phyloP scores from a whole-genome alignment of 53 echinoderm and acorn worm genomes.

The Hippasteria phrygiana region DNA sequence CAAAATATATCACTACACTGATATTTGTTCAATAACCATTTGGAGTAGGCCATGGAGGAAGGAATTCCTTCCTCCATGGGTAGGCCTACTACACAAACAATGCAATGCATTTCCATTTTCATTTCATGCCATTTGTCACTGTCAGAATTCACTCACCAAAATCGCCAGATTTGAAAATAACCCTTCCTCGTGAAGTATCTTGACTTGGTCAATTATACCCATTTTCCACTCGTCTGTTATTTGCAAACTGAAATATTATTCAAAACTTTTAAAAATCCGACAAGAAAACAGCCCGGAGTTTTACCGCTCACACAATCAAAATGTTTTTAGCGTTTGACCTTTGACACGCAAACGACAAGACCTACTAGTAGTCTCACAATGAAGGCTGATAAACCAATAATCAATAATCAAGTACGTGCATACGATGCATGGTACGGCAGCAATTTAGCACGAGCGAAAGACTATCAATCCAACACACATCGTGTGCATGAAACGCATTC shows the following conservation, averaged over 20 bases:
- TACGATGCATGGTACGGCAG: too few relatives aligned
- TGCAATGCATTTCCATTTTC: too few relatives aligned
- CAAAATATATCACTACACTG: too few relatives aligned
- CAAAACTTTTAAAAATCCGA: neutral
- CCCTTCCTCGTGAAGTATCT: conserved; percentile 77
- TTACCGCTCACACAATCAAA: conserved; percentile 1
- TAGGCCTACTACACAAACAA: too few relatives aligned
- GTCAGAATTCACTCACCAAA: conserved; percentile 68
- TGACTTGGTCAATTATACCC: conserved; percentile 82
- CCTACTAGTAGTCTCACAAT: neutral
- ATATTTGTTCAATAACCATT: too few relatives aligned
- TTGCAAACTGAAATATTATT: neutral
- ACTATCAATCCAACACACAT: too few relatives aligned
- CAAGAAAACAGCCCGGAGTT: neutral
- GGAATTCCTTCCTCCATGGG: too few relatives aligned
- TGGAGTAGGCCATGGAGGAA: too few relatives aligned
- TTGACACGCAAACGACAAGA: neutral
- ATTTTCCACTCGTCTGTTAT: conserved; percentile 13
- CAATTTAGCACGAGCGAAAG: too few relatives aligned
- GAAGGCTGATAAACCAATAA: too few relatives aligned
- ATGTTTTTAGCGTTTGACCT: neutral
- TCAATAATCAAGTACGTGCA: neutral
- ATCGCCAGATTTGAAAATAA: conserved; percentile 78
- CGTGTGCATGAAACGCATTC: too few relatives aligned
- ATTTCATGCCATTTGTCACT: neutral